phyloP scores from a whole-genome alignment of 2,113 vertebrate species.

The Upupa epops region DNA sequence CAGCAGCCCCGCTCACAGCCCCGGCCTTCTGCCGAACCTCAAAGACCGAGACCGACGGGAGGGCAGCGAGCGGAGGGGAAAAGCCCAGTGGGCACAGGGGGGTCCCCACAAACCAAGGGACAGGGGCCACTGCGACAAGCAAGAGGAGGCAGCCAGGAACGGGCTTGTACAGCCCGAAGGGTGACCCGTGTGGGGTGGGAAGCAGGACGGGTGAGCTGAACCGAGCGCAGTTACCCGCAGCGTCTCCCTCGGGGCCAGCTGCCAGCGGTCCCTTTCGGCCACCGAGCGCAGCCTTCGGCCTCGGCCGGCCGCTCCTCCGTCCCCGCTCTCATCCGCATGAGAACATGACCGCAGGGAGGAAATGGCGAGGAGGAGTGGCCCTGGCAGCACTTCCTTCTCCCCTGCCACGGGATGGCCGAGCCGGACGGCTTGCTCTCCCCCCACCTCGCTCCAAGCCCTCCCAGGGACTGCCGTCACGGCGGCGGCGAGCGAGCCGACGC shows the following conservation, averaged over 20 bases:
- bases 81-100: not conserved
- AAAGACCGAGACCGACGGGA: accelerated
- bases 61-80: not conserved
- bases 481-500: not conserved
- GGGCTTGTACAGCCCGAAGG: not conserved
- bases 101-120: not conserved
- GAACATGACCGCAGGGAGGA: not conserved
- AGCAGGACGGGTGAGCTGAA: not conserved
- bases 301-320: not conserved
- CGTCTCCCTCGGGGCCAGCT: not conserved
- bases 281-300: not conserved
- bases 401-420: not conserved
- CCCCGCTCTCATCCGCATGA: not conserved
- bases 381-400: slow-evolving; percentile 24
- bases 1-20: accelerated
- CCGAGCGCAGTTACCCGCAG: not conserved
- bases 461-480: not conserved
- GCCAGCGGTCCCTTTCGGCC: not conserved
- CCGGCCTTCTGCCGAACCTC: accelerated
- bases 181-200: not conserved
- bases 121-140: accelerated
- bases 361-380: slow-evolving; percentile 59
- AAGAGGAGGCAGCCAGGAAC: not conserved
- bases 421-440: not conserved
- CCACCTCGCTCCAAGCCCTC: not conserved